Base-by-base conservation (phyloP, 2,888 invertebrate species). In the Ectemnius continuus region DNA sequence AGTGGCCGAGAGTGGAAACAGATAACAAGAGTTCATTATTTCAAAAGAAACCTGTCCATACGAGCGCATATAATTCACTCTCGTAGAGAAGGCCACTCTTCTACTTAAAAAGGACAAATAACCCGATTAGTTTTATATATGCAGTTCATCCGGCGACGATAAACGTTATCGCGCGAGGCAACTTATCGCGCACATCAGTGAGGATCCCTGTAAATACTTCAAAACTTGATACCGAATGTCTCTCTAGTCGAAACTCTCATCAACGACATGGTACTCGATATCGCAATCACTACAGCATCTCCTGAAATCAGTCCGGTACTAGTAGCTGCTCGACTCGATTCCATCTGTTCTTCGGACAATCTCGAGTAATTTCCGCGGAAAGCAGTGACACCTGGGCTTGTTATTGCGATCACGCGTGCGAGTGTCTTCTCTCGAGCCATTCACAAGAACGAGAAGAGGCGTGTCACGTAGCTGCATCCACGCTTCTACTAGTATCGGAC, bases 91-190 rank as follows among this genome's bases (percentile, higher is more conserved):
- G 52, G n/a, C 14, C n/a, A 61, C 23, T 28, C 60, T 26, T 16
- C 59, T 57, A 66, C 18, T 16, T n/a, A 58, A 11, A 36, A 13
- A 28, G 23, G 46, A 62, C 60, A 66, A 66, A 68, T 69, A 62
- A 69, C 57, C 61, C 45, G 71, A 36, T 71, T 71, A 64, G 67
- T 66, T 67, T 70, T 57, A 28, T 60, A n/a, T 58, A 45, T 71
- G 59, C 67, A 61, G 60, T 46, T 48, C 57, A 70, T 73, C 52
- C 18, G n/a, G 48, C 5, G 18, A 45, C n/a, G 67, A 73, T 76
- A 76, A 70, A 60, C 11, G 67, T 65, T 76, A 76, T 76, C 76
- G 60, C 61, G 52, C 4, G 26, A n/a, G 59, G 52, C 56, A 56
- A 57, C 66, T 67, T 70, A 67, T 73, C 73, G 48, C 28, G 26